phyloP scores from a whole-genome alignment of 1,140 invertebrate genomes.

The Danaus plexippus region DNA sequence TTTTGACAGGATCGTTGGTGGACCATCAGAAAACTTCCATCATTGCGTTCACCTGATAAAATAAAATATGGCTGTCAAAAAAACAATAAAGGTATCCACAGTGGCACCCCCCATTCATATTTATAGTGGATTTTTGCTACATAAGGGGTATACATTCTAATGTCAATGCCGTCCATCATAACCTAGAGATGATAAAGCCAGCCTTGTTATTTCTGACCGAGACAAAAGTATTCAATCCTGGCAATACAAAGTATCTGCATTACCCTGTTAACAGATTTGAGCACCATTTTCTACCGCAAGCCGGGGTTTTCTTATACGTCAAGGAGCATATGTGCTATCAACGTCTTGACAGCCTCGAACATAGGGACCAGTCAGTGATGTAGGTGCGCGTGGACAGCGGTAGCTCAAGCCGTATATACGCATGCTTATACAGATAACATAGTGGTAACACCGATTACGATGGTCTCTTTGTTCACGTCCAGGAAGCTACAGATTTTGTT shows the following conservation, averaged over 20 bases:
- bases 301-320: slow-evolving; percentile 10
- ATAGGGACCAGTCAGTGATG: slow-evolving; percentile 4
- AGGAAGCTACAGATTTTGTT: background rate
- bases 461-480: slow-evolving; percentile 11
- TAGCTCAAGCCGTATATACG: slow-evolving; percentile 12
- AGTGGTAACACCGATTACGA: slow-evolving; percentile 11
- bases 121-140: slow-evolving; percentile 1
- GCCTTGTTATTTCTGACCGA: slow-evolving; percentile 7
- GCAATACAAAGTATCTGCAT: background rate
- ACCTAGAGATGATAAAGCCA: background rate
- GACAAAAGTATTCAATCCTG: slow-evolving; percentile 2
- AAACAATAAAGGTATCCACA: background rate
- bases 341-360: slow-evolving; percentile 7
- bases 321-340: slow-evolving; percentile 3
- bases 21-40: no score
- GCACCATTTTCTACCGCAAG: slow-evolving; percentile 5
- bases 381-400: slow-evolving; percentile 16
- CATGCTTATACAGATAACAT: slow-evolving; percentile 20
- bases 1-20: no score
- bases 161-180: slow-evolving; percentile 1
- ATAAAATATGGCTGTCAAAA: background rate
- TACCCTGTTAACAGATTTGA: slow-evolving; percentile 1
- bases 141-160: slow-evolving; percentile 3
- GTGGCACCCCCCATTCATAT: slow-evolving; percentile 2
- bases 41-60: no score